Evolutionary conservation across 2,888 invertebrate genomes (phyloP).

Genomic region (Cheilosia scutellata): DNA sequence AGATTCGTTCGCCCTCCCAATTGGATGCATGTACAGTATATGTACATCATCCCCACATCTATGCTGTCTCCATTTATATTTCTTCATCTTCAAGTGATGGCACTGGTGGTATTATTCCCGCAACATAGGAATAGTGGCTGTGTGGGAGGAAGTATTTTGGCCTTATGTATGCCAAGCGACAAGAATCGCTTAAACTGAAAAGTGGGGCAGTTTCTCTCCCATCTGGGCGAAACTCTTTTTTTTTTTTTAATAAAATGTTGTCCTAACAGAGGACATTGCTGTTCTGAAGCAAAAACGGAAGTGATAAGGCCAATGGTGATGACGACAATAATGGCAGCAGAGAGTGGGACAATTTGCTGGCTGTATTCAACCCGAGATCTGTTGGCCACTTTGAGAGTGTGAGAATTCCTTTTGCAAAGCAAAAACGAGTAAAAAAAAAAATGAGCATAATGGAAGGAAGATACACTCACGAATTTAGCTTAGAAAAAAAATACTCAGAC

Average conservation of each 20-base stretch:
- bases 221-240: slow-evolving; percentile 58
- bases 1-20: slow-evolving; percentile 63
- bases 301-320: slow-evolving; percentile 75
- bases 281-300: slow-evolving; percentile 64
- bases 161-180: slow-evolving; percentile 59
- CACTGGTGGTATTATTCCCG: slow-evolving; percentile 69
- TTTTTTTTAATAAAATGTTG: slow-evolving; percentile 56
- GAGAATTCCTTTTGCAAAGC: slow-evolving; percentile 54
- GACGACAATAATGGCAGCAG: slow-evolving; percentile 68
- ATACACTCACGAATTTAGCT: slow-evolving; percentile 59
- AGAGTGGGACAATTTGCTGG: slow-evolving; percentile 63
- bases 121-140: slow-evolving; percentile 70
- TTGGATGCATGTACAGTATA: slow-evolving; percentile 41
- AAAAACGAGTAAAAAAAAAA: slow-evolving; percentile 31
- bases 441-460: slow-evolving; percentile 39
- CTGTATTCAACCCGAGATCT: slow-evolving; percentile 48
- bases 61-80: slow-evolving; percentile 74
- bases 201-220: slow-evolving; percentile 63
- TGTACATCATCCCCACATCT: slow-evolving; percentile 63
- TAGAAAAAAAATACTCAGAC: slow-evolving; percentile 39
- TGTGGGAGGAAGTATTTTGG: slow-evolving; percentile 74
- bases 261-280: slow-evolving; percentile 64
- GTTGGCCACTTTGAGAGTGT: slow-evolving; percentile 43
- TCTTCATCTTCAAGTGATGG: slow-evolving; percentile 73
- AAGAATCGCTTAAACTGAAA: slow-evolving; percentile 71